These are phyloP conservation scores for Corythaixoides concolor DNA, from an alignment of 2,113 vertebrate genomes.

Conservation along the genomic window DNA sequence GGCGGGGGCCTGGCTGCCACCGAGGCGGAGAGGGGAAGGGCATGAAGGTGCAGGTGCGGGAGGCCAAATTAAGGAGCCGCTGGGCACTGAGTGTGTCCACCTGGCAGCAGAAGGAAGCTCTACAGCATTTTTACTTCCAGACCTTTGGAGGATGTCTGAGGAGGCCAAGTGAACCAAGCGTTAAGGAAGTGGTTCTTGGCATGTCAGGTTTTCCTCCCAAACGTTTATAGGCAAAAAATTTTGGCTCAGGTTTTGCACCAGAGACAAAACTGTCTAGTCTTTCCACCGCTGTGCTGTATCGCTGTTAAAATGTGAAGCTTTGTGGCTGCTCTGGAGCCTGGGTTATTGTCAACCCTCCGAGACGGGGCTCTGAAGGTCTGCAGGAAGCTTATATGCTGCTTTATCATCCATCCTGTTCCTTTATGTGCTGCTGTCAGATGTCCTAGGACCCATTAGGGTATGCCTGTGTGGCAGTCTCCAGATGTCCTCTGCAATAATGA, in stretches of 20 bases:
- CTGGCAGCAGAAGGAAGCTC: not conserved
- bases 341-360: not conserved
- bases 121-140: not conserved
- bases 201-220: not conserved
- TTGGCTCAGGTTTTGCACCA: not conserved
- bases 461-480: not conserved
- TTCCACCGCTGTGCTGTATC: not conserved
- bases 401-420: not conserved
- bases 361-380: not conserved
- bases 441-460: not conserved
- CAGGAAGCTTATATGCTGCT: not conserved
- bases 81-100: not conserved
- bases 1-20: not conserved
- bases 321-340: not conserved
- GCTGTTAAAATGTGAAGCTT: not conserved
- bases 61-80: not conserved
- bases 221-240: not conserved
- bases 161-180: not conserved
- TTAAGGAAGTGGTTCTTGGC: not conserved
- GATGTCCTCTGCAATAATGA: not conserved
- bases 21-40: not conserved
- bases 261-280: not conserved
- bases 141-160: not conserved
- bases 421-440: not conserved
- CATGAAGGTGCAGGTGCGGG: not conserved